Evolutionary conservation across 1,140 invertebrate species (phyloP).

Genomic region (Thrips palmi): DNA sequence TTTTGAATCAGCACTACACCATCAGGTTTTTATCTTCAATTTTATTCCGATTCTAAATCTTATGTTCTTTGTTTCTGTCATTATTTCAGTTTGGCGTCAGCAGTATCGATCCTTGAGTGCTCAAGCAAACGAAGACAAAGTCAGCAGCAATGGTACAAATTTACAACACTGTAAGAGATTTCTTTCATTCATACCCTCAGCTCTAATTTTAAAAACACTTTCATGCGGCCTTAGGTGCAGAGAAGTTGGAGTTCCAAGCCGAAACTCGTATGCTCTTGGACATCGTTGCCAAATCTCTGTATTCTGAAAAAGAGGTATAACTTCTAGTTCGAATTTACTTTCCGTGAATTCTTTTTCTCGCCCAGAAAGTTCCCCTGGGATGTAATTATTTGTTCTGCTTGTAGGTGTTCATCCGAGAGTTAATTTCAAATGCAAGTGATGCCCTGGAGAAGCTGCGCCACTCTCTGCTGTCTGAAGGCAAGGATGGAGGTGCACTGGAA

Average conservation of each 20-base stretch:
- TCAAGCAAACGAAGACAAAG: too few species aligned
- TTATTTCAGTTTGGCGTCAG: too few species aligned
- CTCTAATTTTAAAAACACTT: too few species aligned
- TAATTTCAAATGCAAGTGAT: slow-evolving; percentile 95
- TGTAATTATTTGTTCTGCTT: slow-evolving; percentile 13
- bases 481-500: slow-evolving; percentile 37
- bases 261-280: slow-evolving; percentile 90
- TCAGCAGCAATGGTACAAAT: too few species aligned
- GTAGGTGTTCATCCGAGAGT: slow-evolving; percentile 83
- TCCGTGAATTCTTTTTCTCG: slow-evolving; percentile 1
- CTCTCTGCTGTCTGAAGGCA: slow-evolving; percentile 37
- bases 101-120: too few species aligned
- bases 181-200: too few species aligned
- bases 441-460: slow-evolving; percentile 85
- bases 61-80: too few species aligned
- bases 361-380: slow-evolving; percentile 4
- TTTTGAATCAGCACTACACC: too few species aligned
- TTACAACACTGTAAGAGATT: too few species aligned
- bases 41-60: too few species aligned
- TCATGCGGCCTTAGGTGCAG: slow-evolving; percentile 7
- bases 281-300: slow-evolving; percentile 91
- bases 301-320: slow-evolving; percentile 88
- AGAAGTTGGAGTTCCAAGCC: slow-evolving; percentile 66
- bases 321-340: slow-evolving; percentile 3
- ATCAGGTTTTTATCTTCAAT: too few species aligned